Base-by-base conservation (phyloP, 2,113 vertebrate species). In the Tenebrosternarchus preto region DNA sequence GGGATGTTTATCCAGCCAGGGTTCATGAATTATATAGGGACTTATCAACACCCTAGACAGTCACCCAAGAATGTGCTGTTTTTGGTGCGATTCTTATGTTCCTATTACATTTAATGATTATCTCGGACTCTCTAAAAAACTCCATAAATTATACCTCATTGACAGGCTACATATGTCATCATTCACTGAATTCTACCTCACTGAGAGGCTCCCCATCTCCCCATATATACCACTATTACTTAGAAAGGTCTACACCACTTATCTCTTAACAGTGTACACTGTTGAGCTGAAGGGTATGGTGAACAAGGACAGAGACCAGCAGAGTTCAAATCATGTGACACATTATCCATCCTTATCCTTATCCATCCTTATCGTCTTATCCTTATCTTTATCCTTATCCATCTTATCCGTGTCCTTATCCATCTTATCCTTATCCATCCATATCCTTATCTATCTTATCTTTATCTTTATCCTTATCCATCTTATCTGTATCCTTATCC, bases 201-300 rank as follows among this genome's bases (percentile, higher is more conserved):
- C 16, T 8, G 24, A 57, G 53, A 64, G 6, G 8, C 15, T 3
- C 25, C 77, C 64, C 61, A 67, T 63, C 33, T 46, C 17, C 36
- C 53, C 71, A 20, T 70, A 39, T 46, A 73, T 68, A 71, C 70
- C 55, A 68, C 80, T 82, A 84, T 76, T 77, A 78, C 60, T 39
- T 46, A 64, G 27, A 75, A 61, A 36, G 59, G 76, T 66, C 83
- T 80, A 83, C 80, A 50, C 63, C 59, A 29, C 76, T n/a, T n/a
- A n/a, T n/a, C n/a, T n/a, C n/a, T n/a, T n/a, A n/a, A n/a, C n/a
- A n/a, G n/a, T n/a, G 33, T 31, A 20, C 25, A 69, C 68, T 78
- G 64, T 69, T 78, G 50, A 31, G 20, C 19, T 69, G 64, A 78
- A 36, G 7, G n/a, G 63, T 69, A 31, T 66, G 63, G 27, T n/a